Conservation (phyloP, 2,113 vertebrate species). For the Gymnocephalus cernua region DNA sequence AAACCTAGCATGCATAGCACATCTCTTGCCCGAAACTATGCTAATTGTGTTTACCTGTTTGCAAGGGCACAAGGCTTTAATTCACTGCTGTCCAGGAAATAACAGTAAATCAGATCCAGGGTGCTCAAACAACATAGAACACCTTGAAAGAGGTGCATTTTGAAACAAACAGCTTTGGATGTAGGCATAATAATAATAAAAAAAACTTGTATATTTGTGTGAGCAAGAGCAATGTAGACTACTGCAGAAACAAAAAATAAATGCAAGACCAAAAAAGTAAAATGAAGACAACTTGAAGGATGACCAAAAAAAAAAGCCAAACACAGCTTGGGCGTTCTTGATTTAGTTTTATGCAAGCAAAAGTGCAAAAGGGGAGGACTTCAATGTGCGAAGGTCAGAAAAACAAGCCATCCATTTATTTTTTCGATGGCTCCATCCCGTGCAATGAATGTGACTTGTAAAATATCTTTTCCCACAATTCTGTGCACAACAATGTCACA, state of each 20-base stretch:
- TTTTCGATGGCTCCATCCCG: constrained; percentile 38
- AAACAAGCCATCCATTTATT: constrained; percentile 69
- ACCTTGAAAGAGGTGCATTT: constrained; percentile 1
- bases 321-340: constrained; percentile 30
- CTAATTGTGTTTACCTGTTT: constrained; percentile 21
- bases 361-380: constrained; percentile 45
- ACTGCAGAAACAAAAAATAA: background rate
- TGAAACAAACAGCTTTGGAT: background rate
- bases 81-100: constrained; percentile 13
- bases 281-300: constrained; percentile 17
- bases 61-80: constrained; percentile 18
- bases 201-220: background rate
- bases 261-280: background rate
- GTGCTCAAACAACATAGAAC: constrained; percentile 3
- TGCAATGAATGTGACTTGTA: constrained; percentile 28
- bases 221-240: background rate
- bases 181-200: background rate
- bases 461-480: constrained; percentile 38
- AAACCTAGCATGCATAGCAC: background rate
- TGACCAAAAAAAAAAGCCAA: constrained; percentile 12
- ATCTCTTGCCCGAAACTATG: background rate
- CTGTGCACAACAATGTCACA: constrained; percentile 21
- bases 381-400: constrained; percentile 56
- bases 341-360: constrained; percentile 48
- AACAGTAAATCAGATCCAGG: background rate